Base-by-base conservation (phyloP, 2,888 invertebrate genomes). In the Tuta absoluta region DNA sequence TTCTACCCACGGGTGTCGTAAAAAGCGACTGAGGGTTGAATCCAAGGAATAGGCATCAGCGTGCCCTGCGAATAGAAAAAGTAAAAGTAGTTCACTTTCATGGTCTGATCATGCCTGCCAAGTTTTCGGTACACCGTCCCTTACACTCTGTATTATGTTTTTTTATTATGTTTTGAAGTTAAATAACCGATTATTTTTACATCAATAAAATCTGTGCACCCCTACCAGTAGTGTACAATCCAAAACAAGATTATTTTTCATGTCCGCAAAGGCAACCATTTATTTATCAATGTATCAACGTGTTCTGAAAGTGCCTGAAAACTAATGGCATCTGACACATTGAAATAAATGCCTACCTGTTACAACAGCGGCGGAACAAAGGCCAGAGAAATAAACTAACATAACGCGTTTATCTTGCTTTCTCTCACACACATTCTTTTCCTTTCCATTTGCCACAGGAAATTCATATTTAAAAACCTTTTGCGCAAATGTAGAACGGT, bases 331-430 rank as follows among this genome's bases (percentile, higher is more conserved):
- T 45, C 64, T 45, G 64, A 64, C 61, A 61, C 56, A 61, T 64
- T 61, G 64, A 61, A 56, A 64, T 61, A 61, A 64, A 64, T 61
- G 56, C 45, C 56, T 45, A 61, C 61, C 64, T 56, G 64, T 53
- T 61, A 64, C 61, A 1, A 17, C 23, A n/a, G 28, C 64, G 33
- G 38, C 64, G 37, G 64, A 64, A 61, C 61, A 60, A 59, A 64
- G 59, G 51, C n/a, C 14, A 17, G 51, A 41, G 21, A 61, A 64
- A 64, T 60, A 64, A 53, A 60, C 51, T 60, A 64, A 56, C 56
- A 64, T 45, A 51, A 61, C 60, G 33, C 51, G 61, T 64, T 61
- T 56, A 61, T 64, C 61, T 64, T 48, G 61, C 64, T 56, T 61
- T 61, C 28, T 56, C 41, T 45, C 49, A 19, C 49, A 41, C 28